Base-by-base conservation (phyloP, 2,113 vertebrate genomes). In the Rhea americana region DNA sequence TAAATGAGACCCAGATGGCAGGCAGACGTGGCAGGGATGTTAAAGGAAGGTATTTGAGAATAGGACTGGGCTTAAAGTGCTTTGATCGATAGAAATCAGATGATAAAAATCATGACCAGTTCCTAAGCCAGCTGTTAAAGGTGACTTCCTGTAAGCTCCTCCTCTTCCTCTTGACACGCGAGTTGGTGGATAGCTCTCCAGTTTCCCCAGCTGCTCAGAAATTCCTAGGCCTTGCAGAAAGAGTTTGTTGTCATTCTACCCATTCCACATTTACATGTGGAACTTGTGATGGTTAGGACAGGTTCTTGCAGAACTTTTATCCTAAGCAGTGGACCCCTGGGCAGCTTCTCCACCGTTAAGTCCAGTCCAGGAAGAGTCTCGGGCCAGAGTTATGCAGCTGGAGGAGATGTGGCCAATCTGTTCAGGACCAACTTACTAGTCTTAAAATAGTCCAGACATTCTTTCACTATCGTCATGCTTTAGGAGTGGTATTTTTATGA, bases 1-100 rank as follows among this genome's bases (percentile, higher is more conserved):
- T 13, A 45, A 35, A 35, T 62, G 19, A 51, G 22, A 62, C 20
- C 13, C 26, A 67, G 25, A 67, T 0, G 0, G 22, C 32, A 68
- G 24, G 20, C n/a, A 82, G 53, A 41, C 28, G 9, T 68, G 13
- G 19, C 22, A 10, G 6, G 48, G 39, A 1, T 32, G n/a, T 39
- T 76, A 56, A 74, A 59, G 91, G 45, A 67, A 50, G 22, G 15
- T 81, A 56, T 35, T 45, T 80, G 28, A 32, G 62, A 68, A 22
- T 26, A 68, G 9, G 8, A 50, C 43, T 53, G 32, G 7, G 39
- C 12, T 73, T 48, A 68, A 82, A 89, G 21, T 26, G 37, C 48
- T 82, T 73, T 58, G 7, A 17, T 63, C 17, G 20, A 17, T 28
- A 74, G 66, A 82, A 89, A 68, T 47, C 9, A n/a, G 20, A 18